Conservation (phyloP, 2,888 invertebrate species). For the Heliconius aoede region DNA sequence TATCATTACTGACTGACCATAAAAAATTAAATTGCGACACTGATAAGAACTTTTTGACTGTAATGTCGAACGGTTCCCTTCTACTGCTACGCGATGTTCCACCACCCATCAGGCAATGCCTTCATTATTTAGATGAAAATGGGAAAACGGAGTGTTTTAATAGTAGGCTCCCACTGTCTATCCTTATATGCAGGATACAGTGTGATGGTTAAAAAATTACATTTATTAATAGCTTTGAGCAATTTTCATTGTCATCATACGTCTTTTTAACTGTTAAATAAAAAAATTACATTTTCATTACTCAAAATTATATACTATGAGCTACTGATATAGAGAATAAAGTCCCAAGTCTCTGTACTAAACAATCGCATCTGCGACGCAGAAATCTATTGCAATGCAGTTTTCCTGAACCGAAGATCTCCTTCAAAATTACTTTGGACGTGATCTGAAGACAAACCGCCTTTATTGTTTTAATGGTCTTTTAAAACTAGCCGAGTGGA, state of each 20-base stretch:
- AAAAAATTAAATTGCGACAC: slow-evolving; percentile 33
- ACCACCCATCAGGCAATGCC: no score
- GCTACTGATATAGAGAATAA: neutral
- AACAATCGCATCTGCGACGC: slow-evolving; percentile 57
- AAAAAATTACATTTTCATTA: neutral
- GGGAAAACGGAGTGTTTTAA: no score
- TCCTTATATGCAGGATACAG: no score
- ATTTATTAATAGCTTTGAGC: no score
- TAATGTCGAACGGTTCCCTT: no score
- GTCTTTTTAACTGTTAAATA: no score
- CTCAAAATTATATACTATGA: neutral
- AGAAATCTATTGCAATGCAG: slow-evolving; percentile 59
- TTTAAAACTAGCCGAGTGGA: slow-evolving; percentile 58
- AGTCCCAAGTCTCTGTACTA: slow-evolving; percentile 2
- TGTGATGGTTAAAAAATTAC: no score
- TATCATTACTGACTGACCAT: slow-evolving; percentile 37
- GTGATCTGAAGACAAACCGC: slow-evolving; percentile 66
- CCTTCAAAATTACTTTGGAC: slow-evolving; percentile 74
- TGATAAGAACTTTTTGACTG: slow-evolving; percentile 29
- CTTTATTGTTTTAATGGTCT: slow-evolving; percentile 69
- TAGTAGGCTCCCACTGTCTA: no score
- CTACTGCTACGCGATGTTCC: no score
- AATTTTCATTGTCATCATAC: no score
- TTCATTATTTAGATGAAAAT: no score
- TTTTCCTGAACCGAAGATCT: slow-evolving; percentile 52